Evolutionary conservation across 2,888 invertebrate genomes (phyloP).

Genomic region (Papilio protenor): DNA sequence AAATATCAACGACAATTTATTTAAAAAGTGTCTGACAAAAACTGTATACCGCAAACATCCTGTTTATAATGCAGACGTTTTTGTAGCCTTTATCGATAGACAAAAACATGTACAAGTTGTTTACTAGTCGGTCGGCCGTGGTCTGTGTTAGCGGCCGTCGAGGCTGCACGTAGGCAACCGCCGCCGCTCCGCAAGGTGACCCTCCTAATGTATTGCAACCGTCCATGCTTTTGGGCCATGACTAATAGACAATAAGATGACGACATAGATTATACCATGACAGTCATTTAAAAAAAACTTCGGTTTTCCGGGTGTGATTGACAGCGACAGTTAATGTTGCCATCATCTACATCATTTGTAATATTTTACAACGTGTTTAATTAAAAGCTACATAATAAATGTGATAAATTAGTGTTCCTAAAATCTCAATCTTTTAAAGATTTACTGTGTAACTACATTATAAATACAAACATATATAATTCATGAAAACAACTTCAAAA

Average conservation of each 20-base stretch:
- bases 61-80: slow-evolving; percentile 24
- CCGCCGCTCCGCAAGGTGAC: slow-evolving; percentile 54
- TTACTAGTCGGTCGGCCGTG: slow-evolving; percentile 69
- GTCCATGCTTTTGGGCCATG: slow-evolving; percentile 70
- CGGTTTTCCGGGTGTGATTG: slow-evolving; percentile 8
- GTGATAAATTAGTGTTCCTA: not conserved
- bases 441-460: not conserved
- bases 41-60: slow-evolving; percentile 5
- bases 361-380: not conserved
- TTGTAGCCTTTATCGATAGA: slow-evolving; percentile 22
- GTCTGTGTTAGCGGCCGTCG: slow-evolving; percentile 70
- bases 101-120: slow-evolving; percentile 49
- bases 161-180: slow-evolving; percentile 73
- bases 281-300: slow-evolving; percentile 46
- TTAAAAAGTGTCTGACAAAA: slow-evolving; percentile 11
- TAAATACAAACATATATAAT: slow-evolving; percentile 20
- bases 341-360: not conserved
- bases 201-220: slow-evolving; percentile 71
- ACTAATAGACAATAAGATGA: slow-evolving; percentile 75
- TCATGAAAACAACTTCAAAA: slow-evolving; percentile 31
- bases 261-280: slow-evolving; percentile 61
- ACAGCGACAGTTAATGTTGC: slow-evolving; percentile 2
- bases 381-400: not conserved
- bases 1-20: slow-evolving; percentile 6
- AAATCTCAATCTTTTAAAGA: not conserved